Conservation (phyloP, 2,113 vertebrate species). For the Bubo scandiacus region DNA sequence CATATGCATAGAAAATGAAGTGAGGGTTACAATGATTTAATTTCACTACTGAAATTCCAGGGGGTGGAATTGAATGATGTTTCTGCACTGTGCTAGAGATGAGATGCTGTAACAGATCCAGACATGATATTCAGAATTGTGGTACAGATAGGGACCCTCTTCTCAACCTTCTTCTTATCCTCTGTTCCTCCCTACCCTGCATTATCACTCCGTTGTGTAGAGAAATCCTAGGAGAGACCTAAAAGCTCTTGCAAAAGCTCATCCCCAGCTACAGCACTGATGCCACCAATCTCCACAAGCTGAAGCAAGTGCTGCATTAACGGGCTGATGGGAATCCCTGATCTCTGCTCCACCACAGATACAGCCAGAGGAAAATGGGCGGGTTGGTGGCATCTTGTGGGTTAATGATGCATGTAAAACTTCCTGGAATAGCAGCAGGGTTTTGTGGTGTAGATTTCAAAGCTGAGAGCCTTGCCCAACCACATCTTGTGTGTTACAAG, state of each 20-base stretch:
- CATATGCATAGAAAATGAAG: background rate
- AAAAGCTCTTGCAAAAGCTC: background rate
- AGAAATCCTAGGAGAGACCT: background rate
- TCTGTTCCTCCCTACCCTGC: background rate
- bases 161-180: background rate
- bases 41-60: background rate
- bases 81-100: background rate
- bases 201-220: background rate
- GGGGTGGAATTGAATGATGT: background rate
- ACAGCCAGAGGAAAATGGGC: background rate
- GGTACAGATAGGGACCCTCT: background rate
- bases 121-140: background rate
- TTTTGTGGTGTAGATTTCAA: background rate
- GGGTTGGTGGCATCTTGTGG: background rate
- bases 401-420: background rate
- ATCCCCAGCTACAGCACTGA: background rate
- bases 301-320: background rate
- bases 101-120: background rate
- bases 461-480: background rate
- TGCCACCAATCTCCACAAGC: background rate
- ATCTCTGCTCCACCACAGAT: background rate
- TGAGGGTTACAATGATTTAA: background rate
- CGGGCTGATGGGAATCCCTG: background rate
- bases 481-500: background rate
- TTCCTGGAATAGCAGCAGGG: background rate